These are phyloP conservation scores for Drosophila hydei DNA, from an alignment of 1,140 invertebrate genomes.

Conservation along the genomic window DNA sequence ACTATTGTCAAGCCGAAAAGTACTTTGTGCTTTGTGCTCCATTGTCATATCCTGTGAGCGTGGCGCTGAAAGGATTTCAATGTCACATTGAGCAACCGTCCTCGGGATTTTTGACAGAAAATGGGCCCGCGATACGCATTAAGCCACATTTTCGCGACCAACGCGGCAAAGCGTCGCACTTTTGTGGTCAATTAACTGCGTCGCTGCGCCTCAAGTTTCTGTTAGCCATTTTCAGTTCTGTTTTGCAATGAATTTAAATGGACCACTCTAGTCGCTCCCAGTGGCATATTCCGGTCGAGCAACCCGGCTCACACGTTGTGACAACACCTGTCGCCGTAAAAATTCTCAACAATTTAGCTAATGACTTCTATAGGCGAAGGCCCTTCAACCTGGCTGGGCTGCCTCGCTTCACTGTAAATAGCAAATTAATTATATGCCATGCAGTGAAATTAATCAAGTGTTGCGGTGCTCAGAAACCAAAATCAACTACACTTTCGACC, in stretches of 20 bases:
- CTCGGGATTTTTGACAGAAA: constrained; percentile 9
- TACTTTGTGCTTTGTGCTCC: too few relatives aligned
- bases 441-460: constrained; percentile 79
- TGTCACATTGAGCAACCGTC: constrained; percentile 48
- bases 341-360: constrained; percentile 76
- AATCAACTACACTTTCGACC: constrained; percentile 65
- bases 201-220: constrained; percentile 50
- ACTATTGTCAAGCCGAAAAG: neutral
- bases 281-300: constrained; percentile 19
- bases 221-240: constrained; percentile 44
- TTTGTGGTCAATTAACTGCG: constrained; percentile 78
- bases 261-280: constrained; percentile 62
- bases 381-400: neutral
- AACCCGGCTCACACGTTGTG: constrained; percentile 40
- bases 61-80: constrained; percentile 73
- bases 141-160: constrained; percentile 61
- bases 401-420: constrained; percentile 51
- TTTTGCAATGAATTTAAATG: constrained; percentile 76
- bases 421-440: constrained; percentile 79
- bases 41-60: constrained; percentile 33
- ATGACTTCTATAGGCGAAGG: constrained; percentile 52
- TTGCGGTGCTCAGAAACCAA: constrained; percentile 54
- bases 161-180: constrained; percentile 64
- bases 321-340: constrained; percentile 75
- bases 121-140: constrained; percentile 49